These are phyloP conservation scores for Eurois occulta DNA, from an alignment of 2,888 invertebrate species.

Conservation along the genomic window DNA sequence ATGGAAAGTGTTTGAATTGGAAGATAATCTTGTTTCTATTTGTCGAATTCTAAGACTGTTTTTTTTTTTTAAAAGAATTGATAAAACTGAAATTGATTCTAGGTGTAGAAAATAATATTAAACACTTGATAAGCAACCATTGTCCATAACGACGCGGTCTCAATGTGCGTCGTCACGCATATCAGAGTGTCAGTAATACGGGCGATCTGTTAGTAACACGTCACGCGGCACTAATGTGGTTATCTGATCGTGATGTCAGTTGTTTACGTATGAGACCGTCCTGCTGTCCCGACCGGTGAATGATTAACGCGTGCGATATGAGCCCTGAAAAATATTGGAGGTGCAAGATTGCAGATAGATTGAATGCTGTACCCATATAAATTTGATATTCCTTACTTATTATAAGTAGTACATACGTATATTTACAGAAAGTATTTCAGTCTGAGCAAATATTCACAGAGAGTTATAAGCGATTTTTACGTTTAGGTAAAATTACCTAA, in stretches of 20 bases:
- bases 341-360: slow-evolving; percentile 20
- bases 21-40: slow-evolving; percentile 2
- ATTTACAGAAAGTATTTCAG: too few species aligned
- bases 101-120: slow-evolving; percentile 3
- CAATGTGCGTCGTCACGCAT: slow-evolving; percentile 40
- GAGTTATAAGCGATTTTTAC: too few species aligned
- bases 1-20: not conserved
- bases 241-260: slow-evolving; percentile 72
- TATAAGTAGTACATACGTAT: too few species aligned
- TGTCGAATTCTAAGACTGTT: not conserved
- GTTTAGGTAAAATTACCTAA: too few species aligned
- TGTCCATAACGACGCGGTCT: not conserved
- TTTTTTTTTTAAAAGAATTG: not conserved
- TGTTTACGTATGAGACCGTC: slow-evolving; percentile 67
- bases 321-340: slow-evolving; percentile 5
- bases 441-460: too few species aligned
- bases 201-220: slow-evolving; percentile 72
- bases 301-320: slow-evolving; percentile 43
- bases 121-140: not conserved
- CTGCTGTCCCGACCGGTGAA: slow-evolving; percentile 42
- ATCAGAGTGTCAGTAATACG: slow-evolving; percentile 47
- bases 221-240: slow-evolving; percentile 74
- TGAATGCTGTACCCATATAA: not conserved
- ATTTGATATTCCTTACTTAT: not conserved
- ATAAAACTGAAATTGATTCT: not conserved